A percentile compares a stretch with the other conserved stretches of the same genome.
Conservation (phyloP, 2,113 vertebrate genomes). For the Dasyprocta punctata region DNA sequence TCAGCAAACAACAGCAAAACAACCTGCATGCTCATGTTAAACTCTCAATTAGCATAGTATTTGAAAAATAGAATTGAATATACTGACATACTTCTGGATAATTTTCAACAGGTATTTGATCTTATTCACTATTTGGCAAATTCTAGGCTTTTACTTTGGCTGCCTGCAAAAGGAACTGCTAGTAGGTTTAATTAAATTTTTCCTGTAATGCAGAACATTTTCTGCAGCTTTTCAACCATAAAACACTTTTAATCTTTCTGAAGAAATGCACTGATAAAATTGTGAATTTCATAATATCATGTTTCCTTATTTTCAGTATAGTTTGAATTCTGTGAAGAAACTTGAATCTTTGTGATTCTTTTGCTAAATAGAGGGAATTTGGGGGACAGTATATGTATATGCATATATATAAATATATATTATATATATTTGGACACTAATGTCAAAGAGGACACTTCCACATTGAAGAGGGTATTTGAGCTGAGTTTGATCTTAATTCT, state of each 20-base stretch:
- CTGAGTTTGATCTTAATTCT: constrained; percentile 74
- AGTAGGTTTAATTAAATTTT: constrained; percentile 47
- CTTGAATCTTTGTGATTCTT: not conserved
- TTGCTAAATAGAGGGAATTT: not conserved
- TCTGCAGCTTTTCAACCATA: constrained; percentile 17
- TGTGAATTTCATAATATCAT: not conserved
- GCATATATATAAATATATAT: constrained; percentile 5
- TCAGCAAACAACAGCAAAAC: not conserved
- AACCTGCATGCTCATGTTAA: not conserved
- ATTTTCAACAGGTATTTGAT: not conserved
- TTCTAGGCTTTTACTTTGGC: not conserved
- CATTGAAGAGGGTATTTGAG: constrained; percentile 53
- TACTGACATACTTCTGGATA: not conserved
- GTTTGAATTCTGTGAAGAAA: not conserved
- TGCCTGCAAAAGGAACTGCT: not conserved
- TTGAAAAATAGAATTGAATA: not conserved
- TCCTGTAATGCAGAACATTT: constrained; percentile 28
- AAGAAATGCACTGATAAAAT: not conserved
- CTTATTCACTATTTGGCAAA: not conserved
- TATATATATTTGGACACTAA: constrained; percentile 48
- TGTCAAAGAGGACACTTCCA: constrained; percentile 59
- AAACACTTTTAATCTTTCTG: constrained; percentile 27
- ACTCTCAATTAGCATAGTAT: not conserved
- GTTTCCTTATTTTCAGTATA: not conserved
- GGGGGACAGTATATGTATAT: not conserved